Percentiles rank a stretch among this genome's conserved stretches.
These are phyloP conservation scores for Nyctereutes procyonoides DNA, from an alignment of 2,113 vertebrate genomes.

Conservation along the genomic window DNA sequence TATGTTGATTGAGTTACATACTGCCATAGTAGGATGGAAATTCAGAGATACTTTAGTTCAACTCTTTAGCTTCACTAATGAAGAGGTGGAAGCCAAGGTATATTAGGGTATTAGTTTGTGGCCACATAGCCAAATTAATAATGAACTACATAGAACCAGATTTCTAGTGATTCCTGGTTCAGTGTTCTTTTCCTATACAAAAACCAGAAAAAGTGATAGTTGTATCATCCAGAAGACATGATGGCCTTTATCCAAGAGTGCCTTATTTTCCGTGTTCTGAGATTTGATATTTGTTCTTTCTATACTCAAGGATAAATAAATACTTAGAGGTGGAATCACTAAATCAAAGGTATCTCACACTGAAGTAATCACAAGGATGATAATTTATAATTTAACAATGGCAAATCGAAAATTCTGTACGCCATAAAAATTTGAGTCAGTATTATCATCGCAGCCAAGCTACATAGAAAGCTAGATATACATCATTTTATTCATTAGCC, in stretches of 20 bases:
- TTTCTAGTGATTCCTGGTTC: background rate
- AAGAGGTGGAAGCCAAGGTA: background rate
- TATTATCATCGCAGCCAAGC: background rate
- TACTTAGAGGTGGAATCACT: background rate
- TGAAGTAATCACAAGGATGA: background rate
- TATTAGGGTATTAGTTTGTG: background rate
- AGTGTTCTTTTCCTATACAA: background rate
- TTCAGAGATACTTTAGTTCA: slow-evolving; percentile 4
- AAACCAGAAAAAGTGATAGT: background rate
- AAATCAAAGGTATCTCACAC: background rate
- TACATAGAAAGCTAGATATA: background rate
- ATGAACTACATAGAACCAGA: background rate
- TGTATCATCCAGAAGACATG: background rate
- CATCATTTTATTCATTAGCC: background rate
- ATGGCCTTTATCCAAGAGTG: background rate
- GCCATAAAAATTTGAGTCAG: background rate
- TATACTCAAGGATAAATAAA: background rate
- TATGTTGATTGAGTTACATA: background rate
- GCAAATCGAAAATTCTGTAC: background rate
- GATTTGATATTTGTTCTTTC: background rate
- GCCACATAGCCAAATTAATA: background rate
- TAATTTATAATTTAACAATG: background rate
- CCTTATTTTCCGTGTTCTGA: background rate
- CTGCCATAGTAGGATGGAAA: background rate
- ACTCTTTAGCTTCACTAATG: background rate